These are phyloP conservation scores for Brenthis daphne DNA, from an alignment of 2,888 invertebrate genomes.

Conservation along the genomic window DNA sequence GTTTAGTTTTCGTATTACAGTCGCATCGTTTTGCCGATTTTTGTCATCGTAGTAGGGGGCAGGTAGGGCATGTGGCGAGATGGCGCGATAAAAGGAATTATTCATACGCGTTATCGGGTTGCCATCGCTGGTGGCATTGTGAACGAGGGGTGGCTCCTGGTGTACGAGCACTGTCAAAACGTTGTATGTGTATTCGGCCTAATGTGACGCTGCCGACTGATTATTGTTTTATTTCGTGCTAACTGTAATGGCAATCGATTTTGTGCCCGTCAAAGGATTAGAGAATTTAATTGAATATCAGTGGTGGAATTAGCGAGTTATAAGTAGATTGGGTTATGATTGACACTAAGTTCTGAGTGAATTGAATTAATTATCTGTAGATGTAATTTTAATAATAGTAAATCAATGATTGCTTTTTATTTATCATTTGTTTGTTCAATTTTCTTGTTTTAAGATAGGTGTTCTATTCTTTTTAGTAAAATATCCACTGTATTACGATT, in stretches of 20 bases:
- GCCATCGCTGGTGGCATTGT: slow-evolving; percentile 79
- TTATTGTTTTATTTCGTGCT: slow-evolving; percentile 60
- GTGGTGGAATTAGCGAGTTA: slow-evolving; percentile 2
- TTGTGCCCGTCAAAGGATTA: slow-evolving; percentile 15
- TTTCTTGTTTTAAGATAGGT: no score
- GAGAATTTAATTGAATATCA: slow-evolving; percentile 20
- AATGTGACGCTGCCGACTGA: slow-evolving; percentile 69
- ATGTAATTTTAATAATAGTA: no score
- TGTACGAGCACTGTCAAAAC: slow-evolving; percentile 76
- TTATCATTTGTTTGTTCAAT: no score
- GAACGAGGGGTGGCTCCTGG: slow-evolving; percentile 77
- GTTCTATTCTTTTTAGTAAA: no score
- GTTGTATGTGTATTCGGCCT: slow-evolving; percentile 70
- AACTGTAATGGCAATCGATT: slow-evolving; percentile 17
- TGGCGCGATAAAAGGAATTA: slow-evolving; percentile 80
- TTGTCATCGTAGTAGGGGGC: slow-evolving; percentile 68
- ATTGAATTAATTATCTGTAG: no score
- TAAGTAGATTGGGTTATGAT: neutral
- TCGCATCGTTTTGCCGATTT: slow-evolving; percentile 53
- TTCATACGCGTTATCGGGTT: slow-evolving; percentile 80
- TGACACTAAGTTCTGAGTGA: neutral
- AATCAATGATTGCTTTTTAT: no score
- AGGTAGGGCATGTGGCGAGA: slow-evolving; percentile 82
- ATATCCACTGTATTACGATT: no score
- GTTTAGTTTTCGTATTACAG: slow-evolving; percentile 45